Evolutionary conservation across 2,888 invertebrate genomes (phyloP).

Genomic region (Anoplius nigerrimus): DNA sequence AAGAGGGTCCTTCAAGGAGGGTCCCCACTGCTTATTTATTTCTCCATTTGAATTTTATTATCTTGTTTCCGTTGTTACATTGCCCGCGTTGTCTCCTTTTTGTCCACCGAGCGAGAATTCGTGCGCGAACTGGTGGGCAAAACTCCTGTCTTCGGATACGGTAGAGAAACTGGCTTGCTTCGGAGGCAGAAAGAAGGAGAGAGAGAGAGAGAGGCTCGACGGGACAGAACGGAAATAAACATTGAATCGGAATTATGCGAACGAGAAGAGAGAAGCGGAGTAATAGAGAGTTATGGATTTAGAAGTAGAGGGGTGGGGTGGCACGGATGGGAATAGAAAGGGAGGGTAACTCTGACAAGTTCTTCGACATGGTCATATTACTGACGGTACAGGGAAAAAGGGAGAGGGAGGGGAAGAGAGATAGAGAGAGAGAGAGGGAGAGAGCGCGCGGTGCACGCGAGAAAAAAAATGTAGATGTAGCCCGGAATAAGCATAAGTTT

Average conservation of each 20-base stretch:
- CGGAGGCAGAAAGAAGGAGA: too few relatives aligned
- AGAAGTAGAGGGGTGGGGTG: background rate
- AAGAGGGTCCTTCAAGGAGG: slow-evolving; percentile 61
- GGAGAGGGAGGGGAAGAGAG: background rate
- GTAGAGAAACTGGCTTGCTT: too few relatives aligned
- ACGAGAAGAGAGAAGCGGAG: background rate
- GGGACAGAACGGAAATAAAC: too few relatives aligned
- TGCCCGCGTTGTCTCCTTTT: slow-evolving; percentile 31
- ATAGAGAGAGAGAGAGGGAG: background rate
- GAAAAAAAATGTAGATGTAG: slow-evolving; percentile 36
- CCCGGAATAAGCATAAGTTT: slow-evolving; percentile 58
- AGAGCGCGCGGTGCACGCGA: slow-evolving; percentile 26
- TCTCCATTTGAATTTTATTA: slow-evolving; percentile 74
- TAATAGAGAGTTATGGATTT: too few relatives aligned
- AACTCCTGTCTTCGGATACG: background rate
- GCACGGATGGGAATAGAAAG: background rate
- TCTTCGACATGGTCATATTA: slow-evolving; percentile 7
- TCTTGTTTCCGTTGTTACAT: slow-evolving; percentile 64
- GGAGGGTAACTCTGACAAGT: background rate
- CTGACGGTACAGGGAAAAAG: background rate
- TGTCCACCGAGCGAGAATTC: slow-evolving; percentile 16
- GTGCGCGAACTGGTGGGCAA: slow-evolving; percentile 3
- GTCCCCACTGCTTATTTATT: slow-evolving; percentile 61
- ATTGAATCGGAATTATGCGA: too few relatives aligned
- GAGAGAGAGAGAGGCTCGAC: too few relatives aligned